Percentiles rank a stretch among this genome's conserved stretches.
These are phyloP conservation scores for Ericerus pela DNA, from an alignment of 1,140 invertebrate genomes.

Conservation along the genomic window DNA sequence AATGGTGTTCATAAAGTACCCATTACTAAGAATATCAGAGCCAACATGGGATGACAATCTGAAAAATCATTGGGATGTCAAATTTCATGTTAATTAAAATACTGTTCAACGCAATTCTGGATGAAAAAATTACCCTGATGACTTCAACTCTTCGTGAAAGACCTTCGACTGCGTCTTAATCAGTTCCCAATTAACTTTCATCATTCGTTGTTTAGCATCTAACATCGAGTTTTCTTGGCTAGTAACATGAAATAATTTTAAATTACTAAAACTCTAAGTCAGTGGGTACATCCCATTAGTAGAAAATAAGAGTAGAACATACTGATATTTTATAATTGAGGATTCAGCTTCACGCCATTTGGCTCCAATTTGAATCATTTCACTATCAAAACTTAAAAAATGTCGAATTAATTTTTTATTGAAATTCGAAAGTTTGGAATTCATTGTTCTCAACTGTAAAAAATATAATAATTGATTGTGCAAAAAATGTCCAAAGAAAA, in stretches of 20 bases:
- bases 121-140: background rate
- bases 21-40: no score
- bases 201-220: constrained; percentile 37
- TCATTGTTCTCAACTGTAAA: constrained; percentile 32
- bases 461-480: background rate
- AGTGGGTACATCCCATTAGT: no score
- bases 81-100: background rate
- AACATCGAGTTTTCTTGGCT: constrained; percentile 35
- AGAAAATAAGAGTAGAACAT: no score
- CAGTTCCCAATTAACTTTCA: constrained; percentile 40
- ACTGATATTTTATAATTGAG: constrained; percentile 44
- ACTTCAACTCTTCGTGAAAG: background rate
- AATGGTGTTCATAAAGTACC: no score
- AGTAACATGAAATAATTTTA: constrained; percentile 15
- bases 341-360: constrained; percentile 42
- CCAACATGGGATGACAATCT: no score
- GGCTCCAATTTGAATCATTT: constrained; percentile 42
- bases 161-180: constrained; percentile 35
- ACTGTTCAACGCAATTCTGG: background rate
- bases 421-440: constrained; percentile 33
- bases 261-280: no score
- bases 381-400: constrained; percentile 44
- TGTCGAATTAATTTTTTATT: constrained; percentile 38
- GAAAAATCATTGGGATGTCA: no score
- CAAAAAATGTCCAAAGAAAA: no score